Evolutionary conservation across 1,140 invertebrate species (phyloP).

Genomic region (Mercenaria mercenaria): DNA sequence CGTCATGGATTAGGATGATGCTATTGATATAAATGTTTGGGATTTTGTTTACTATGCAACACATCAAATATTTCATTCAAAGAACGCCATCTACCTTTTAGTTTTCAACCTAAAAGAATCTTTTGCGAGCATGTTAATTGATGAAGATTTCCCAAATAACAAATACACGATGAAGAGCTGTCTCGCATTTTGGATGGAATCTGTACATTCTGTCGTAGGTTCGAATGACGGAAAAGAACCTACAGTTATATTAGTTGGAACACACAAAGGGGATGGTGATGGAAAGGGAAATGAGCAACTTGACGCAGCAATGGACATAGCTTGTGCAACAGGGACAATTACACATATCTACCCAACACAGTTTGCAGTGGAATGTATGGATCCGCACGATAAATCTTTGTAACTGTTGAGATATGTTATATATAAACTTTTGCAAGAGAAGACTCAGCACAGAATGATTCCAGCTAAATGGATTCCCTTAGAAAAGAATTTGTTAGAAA

Average conservation of each 20-base stretch:
- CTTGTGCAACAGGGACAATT: neutral
- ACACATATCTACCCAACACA: neutral
- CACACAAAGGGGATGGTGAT: neutral
- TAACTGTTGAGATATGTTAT: neutral
- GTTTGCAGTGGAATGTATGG: neutral
- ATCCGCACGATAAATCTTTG: neutral
- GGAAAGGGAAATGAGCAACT: neutral
- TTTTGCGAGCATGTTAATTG: too few relatives aligned
- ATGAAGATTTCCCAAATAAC: too few relatives aligned
- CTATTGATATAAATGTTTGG: too few relatives aligned
- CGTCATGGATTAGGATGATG: too few relatives aligned
- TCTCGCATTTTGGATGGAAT: neutral
- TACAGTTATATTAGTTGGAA: too few relatives aligned
- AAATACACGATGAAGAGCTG: neutral
- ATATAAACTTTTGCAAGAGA: neutral
- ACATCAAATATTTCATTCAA: slow-evolving; percentile 17
- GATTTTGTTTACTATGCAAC: slow-evolving; percentile 39
- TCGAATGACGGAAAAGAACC: too few relatives aligned
- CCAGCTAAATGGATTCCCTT: slow-evolving; percentile 33
- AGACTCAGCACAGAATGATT: too few relatives aligned
- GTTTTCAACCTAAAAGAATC: too few relatives aligned
- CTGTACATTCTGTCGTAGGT: neutral
- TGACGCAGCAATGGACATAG: neutral
- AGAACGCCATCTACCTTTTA: too few relatives aligned
- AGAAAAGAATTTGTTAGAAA: neutral